These are phyloP conservation scores for Scaptomyza graminum DNA, from an alignment of 1,140 invertebrate species.

Conservation along the genomic window DNA sequence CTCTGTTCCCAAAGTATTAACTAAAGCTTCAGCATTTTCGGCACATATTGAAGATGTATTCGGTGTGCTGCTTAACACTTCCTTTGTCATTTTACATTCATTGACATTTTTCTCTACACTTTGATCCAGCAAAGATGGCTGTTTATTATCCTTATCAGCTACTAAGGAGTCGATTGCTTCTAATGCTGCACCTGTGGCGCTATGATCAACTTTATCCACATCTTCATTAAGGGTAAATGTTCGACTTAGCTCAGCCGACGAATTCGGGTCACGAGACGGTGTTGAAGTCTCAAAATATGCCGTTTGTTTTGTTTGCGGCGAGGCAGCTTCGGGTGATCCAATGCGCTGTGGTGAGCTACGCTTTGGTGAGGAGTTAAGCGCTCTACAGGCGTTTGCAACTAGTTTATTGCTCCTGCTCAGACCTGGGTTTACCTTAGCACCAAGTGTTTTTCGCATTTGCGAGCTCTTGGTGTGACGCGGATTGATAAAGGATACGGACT, in stretches of 20 bases:
- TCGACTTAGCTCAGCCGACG: slow-evolving; percentile 45
- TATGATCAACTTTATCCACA: not conserved
- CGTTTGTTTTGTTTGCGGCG: too few relatives aligned
- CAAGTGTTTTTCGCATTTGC: slow-evolving; percentile 54
- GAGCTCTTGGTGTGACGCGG: slow-evolving; percentile 63
- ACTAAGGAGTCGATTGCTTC: not conserved
- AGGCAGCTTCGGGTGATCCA: not conserved
- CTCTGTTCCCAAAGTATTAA: not conserved
- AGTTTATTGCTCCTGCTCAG: slow-evolving; percentile 50
- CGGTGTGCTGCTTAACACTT: not conserved
- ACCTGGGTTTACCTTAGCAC: slow-evolving; percentile 43
- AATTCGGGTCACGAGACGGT: not conserved
- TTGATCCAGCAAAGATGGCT: not conserved
- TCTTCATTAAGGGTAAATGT: slow-evolving; percentile 58
- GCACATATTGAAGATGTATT: not conserved
- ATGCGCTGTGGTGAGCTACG: slow-evolving; percentile 26
- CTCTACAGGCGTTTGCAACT: slow-evolving; percentile 63
- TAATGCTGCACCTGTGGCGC: not conserved
- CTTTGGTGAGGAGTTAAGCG: slow-evolving; percentile 51
- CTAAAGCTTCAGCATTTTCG: not conserved
- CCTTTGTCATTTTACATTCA: not conserved
- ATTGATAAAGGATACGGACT: slow-evolving; percentile 11
- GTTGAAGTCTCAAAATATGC: not conserved
- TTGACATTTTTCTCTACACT: not conserved
- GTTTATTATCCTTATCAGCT: slow-evolving; percentile 6